A percentile compares a stretch with the other conserved stretches of the same genome.
Conservation (phyloP, 2,888 invertebrate species). For the Ornithoptera alexandrae region DNA sequence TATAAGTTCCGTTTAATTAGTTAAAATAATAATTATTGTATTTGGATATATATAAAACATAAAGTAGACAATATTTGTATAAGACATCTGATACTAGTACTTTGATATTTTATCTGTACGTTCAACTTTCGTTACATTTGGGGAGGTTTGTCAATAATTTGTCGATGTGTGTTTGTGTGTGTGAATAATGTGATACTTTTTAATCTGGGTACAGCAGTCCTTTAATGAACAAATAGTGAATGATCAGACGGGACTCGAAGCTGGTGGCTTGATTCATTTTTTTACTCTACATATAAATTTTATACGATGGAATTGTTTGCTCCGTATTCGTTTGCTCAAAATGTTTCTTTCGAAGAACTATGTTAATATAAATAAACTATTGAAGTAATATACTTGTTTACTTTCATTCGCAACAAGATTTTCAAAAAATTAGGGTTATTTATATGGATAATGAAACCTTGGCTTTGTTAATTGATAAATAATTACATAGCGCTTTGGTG, state of each 20-base stretch:
- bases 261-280: constrained; percentile 36
- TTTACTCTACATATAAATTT: constrained; percentile 58
- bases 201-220: constrained; percentile 26
- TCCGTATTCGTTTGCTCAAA: constrained; percentile 72
- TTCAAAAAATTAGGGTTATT: no score
- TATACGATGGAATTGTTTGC: constrained; percentile 67
- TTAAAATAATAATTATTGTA: constrained; percentile 1
- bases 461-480: no score
- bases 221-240: no score
- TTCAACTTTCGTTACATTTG: neutral
- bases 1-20: no score
- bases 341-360: constrained; percentile 62
- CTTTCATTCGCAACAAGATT: neutral
- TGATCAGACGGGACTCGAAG: neutral
- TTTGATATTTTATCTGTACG: neutral
- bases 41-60: constrained; percentile 5
- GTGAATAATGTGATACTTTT: constrained; percentile 37
- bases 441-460: no score
- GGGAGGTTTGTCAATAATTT: neutral
- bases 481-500: no score
- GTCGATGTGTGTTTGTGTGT: constrained; percentile 19
- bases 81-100: constrained; percentile 12
- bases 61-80: constrained; percentile 28
- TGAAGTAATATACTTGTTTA: constrained; percentile 29
- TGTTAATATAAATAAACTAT: constrained; percentile 67